These are phyloP conservation scores for Electrona antarctica DNA, from an alignment of 2,113 vertebrate species.

Conservation along the genomic window DNA sequence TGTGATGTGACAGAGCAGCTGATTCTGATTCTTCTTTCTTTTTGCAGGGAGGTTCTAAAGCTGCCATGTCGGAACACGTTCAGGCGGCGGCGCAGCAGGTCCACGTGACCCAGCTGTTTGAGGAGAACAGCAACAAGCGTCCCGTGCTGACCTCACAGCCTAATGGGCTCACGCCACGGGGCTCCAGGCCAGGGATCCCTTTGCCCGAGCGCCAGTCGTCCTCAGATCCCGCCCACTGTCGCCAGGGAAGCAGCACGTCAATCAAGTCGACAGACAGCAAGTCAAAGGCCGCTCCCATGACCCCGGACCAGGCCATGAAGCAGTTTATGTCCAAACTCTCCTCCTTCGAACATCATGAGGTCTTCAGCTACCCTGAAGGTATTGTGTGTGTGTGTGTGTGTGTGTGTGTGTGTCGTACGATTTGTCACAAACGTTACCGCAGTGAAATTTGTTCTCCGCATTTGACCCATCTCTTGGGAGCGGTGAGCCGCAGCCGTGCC, in stretches of 20 bases:
- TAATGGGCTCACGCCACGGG: conserved; percentile 85
- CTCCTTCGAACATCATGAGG: conserved; percentile 93
- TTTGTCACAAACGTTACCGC: no score
- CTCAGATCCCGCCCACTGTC: conserved; percentile 81
- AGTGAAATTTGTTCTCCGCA: no score
- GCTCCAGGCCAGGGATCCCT: conserved; percentile 83
- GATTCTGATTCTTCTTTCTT: conserved; percentile 18
- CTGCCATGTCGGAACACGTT: conserved; percentile 88
- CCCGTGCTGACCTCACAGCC: conserved; percentile 91
- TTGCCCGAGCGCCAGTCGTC: conserved; percentile 85
- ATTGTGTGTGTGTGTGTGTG: conserved; percentile 9
- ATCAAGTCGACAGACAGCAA: conserved; percentile 88
- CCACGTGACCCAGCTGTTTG: conserved; percentile 91
- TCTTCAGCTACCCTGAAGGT: conserved; percentile 91
- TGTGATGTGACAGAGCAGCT: no score
- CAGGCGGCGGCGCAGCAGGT: conserved; percentile 85
- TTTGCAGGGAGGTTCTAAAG: conserved; percentile 85
- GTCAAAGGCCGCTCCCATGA: conserved; percentile 80
- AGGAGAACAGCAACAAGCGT: conserved; percentile 95
- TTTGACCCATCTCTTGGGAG: no score
- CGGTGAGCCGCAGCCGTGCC: no score
- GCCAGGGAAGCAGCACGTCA: conserved; percentile 89
- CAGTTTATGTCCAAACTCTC: conserved; percentile 96
- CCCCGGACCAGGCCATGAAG: conserved; percentile 95
- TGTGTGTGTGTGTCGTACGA: not conserved